Evolutionary conservation across 1,140 invertebrate species (phyloP), one percentile per base, ranked within the genome.

Genomic region (Euschistus heros): DNA sequence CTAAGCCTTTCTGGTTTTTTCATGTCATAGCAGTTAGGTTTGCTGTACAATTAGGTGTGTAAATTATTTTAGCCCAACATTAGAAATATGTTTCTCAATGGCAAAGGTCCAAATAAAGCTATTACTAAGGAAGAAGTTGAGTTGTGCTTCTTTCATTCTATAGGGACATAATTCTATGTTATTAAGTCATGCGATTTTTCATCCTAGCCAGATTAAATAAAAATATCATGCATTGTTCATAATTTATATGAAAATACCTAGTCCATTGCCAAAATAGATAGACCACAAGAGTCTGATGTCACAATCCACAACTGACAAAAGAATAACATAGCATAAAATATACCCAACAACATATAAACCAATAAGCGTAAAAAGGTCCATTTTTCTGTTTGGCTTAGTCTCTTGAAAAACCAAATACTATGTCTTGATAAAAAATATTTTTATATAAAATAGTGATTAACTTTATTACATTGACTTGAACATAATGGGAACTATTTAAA

Each of bases 231-330:
- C 3, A 18, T 18, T 22, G 2, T 54, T 8, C 27, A n/a, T 13
- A 62, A 33, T 18, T 2, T 59, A 47, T 33, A 26, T 20, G 18
- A 47, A 68, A 46, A n/a, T 68, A 69, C 69, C 69, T 20, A 70
- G 47, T 33, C 63, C 68, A n/a, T 59, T 60, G 6, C 68, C 69
- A 24, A 71, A 69, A 50, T 64, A 64, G 20, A 67, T 42, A 24
- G 64, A 62, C 30, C 42, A 68, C 22, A 66, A 63, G 14, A 71
- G 54, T 20, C 61, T 52, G 2, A 71, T 26, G 33, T 71, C 70
- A n/a, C 66, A 66, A 46, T 71, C 70, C 14, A 60, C 46, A 18
- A 68, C 42, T 15, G 68, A 62, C 13, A 69, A 59, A 17, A 71
- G 47, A 18, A 69, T 8, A 5, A 69, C 55, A 55, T 70, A 70